A percentile compares a stretch with the other conserved stretches of the same genome.
Evolutionary conservation across 2,888 invertebrate genomes (phyloP).

Genomic region (Ormia ochracea): DNA sequence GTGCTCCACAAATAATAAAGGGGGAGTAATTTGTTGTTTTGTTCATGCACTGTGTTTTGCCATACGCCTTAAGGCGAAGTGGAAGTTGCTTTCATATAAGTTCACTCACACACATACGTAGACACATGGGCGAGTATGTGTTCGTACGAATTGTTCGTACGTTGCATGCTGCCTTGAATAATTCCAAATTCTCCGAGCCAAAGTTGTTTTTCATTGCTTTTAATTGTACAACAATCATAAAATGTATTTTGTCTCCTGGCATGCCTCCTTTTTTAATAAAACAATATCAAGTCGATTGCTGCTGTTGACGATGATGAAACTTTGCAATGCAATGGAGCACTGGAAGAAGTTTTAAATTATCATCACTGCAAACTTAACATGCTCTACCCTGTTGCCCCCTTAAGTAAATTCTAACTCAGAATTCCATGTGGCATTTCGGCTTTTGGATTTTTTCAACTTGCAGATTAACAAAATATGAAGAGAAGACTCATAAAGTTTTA

Average conservation of each 20-base stretch:
- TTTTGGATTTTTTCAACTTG: background rate
- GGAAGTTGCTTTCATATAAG: conserved; percentile 63
- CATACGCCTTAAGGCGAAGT: conserved; percentile 52
- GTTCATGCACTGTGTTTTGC: conserved; percentile 26
- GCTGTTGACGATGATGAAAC: conserved; percentile 17
- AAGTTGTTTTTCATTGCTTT: conserved; percentile 61
- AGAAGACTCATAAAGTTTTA: conserved; percentile 22
- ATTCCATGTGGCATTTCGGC: background rate
- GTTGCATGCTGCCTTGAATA: background rate
- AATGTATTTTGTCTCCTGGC: conserved; percentile 59
- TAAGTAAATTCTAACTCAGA: background rate
- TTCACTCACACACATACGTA: conserved; percentile 59
- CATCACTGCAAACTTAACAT: conserved; percentile 67
- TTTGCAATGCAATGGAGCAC: conserved; percentile 12
- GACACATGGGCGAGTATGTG: conserved; percentile 3
- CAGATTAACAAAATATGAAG: background rate
- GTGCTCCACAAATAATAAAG: conserved; percentile 40
- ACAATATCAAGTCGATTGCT: background rate
- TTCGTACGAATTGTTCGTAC: background rate
- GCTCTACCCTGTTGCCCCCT: background rate
- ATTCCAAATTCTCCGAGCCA: conserved; percentile 29
- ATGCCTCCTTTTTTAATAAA: background rate
- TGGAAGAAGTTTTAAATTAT: conserved; percentile 69
- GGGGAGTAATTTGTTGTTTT: conserved; percentile 57
- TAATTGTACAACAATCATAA: conserved; percentile 64